A percentile compares a stretch with the other conserved stretches of the same genome.
Evolutionary conservation across 2,113 vertebrate genomes (phyloP).

Genomic region (Platysternon megacephalum): DNA sequence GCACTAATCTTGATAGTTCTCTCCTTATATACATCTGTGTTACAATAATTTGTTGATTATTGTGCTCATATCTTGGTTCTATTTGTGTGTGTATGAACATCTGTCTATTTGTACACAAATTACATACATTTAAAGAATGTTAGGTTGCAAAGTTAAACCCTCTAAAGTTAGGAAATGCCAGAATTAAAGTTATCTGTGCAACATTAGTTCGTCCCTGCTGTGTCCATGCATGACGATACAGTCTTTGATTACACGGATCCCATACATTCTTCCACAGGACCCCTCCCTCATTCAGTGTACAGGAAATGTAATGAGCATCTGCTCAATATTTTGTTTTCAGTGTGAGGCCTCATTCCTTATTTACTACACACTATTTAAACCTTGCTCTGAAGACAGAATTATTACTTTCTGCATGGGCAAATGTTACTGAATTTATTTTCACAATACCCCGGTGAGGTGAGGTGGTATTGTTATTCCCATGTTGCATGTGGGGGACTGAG

Average conservation of each 20-base stretch:
- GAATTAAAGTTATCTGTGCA: background rate
- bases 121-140: background rate
- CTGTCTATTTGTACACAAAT: slow-evolving; percentile 23
- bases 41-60: slow-evolving; percentile 47
- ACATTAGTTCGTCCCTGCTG: background rate
- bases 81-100: slow-evolving; percentile 21
- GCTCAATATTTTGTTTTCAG: slow-evolving; percentile 22
- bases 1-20: background rate
- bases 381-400: background rate
- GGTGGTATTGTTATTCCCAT: background rate
- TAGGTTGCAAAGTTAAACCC: background rate
- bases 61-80: slow-evolving; percentile 2
- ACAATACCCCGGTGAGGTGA: background rate
- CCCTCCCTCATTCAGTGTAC: background rate
- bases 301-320: background rate
- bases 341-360: background rate
- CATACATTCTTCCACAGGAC: background rate
- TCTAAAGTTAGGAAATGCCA: background rate
- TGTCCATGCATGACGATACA: background rate
- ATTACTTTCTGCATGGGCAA: background rate
- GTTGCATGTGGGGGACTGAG: background rate
- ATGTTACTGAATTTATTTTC: background rate
- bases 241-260: background rate
- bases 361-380: background rate
- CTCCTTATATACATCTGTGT: background rate